Base-by-base conservation (phyloP, 2,797 vertebrate species). In the Salarias fasciatus region DNA sequence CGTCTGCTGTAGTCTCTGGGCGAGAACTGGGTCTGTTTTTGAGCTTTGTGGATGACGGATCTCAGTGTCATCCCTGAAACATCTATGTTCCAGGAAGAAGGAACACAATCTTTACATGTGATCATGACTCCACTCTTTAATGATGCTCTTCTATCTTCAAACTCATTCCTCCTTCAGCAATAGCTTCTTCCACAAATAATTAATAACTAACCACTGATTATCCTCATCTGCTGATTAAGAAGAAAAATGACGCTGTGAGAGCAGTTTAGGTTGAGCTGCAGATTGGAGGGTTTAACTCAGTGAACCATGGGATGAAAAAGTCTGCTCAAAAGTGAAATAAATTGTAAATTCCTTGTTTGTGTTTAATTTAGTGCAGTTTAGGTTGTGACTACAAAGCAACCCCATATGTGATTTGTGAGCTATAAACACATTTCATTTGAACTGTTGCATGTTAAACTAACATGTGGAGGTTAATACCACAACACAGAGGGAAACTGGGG, bases 41-140 rank as follows among this genome's bases (percentile, higher is more conserved):
- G 59, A 29, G 42, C 5, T 63, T 48, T 66, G 53, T 52, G 48
- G 47, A 15, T 50, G 61, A 78, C 57, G 9, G 35, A 55, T 43
- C 54, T 63, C 30, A 44, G 62, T 61, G 37, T 66, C 67, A 0
- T 3, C 28, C 44, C 49, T 42, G 33, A 24, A 24, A 24, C 28
- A 48, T 6, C 6, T 40, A 6, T 42, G 11, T 46, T 72, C 53
- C 61, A 54, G 64, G 57, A 69, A 9, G 35, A n/a, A 69, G 49
- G 24, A 38, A 50, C 7, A 4, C 8, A 44, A 30, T 42, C 33
- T 35, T 44, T 36, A 8, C 59, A 1, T 2, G 37, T 15, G 48
- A 54, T 67, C 51, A 58, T 67, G 53, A 42, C 47, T 59, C 49
- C 41, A 29, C 38, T 30, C 28, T 46, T 29, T 47, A 1, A 44